Evolutionary conservation across 2,797 vertebrate genomes (phyloP).

Genomic region (Halcyon badia): DNA sequence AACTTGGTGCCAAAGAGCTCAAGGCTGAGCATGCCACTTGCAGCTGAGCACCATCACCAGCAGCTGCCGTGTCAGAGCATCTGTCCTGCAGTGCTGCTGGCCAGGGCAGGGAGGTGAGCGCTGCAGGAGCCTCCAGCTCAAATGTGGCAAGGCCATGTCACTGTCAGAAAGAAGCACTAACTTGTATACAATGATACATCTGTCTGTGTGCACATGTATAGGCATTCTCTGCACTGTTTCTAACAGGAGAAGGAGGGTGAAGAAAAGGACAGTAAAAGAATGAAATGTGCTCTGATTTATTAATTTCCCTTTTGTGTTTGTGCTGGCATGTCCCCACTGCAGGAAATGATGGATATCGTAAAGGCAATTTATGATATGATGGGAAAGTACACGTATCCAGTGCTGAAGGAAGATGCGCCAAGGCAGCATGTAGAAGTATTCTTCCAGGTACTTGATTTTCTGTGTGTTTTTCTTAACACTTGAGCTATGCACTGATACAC

Average conservation of each 20-base stretch:
- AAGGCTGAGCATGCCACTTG: neutral
- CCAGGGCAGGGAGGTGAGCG: fast-evolving
- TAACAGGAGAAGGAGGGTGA: neutral
- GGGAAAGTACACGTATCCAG: slow-evolving; percentile 97
- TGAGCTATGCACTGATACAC: neutral
- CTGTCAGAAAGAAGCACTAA: neutral
- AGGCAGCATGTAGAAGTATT: slow-evolving; percentile 96
- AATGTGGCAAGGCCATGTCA: neutral
- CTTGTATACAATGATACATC: fast-evolving
- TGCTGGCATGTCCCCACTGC: neutral
- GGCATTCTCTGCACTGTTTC: neutral
- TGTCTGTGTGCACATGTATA: neutral
- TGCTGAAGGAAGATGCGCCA: slow-evolving; percentile 93
- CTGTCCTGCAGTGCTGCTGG: neutral
- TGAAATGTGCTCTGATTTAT: neutral
- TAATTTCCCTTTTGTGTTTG: slow-evolving; percentile 1
- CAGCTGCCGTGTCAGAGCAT: neutral
- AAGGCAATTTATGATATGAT: slow-evolving; percentile 99
- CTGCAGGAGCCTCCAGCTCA: fast-evolving
- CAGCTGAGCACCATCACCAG: neutral
- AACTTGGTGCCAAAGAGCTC: neutral
- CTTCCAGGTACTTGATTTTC: slow-evolving; percentile 87
- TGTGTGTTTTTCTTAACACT: neutral
- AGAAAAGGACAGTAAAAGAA: neutral
- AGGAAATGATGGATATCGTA: slow-evolving; percentile 99